phyloP scores from a whole-genome alignment of 35 echinoderm and acorn worm genomes.

The Apostichopus japonicus region DNA sequence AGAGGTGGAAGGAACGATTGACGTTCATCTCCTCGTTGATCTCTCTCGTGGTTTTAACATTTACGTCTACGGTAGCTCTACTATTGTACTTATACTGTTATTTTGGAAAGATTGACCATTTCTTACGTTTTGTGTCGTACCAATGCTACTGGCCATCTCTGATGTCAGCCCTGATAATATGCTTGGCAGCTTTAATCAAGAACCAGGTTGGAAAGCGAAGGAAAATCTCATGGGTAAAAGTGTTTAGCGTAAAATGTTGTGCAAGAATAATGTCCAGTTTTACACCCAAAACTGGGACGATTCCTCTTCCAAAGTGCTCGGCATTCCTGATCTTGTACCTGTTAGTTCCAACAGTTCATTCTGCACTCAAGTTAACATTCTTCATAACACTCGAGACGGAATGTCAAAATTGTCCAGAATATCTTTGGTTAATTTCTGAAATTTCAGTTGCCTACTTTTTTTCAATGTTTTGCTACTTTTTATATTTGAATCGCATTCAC shows the following conservation, averaged over 20 bases:
- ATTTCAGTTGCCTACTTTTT: neutral
- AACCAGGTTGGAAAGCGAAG: neutral
- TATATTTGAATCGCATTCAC: neutral
- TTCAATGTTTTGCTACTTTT: constrained; percentile 18
- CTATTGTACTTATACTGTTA: neutral
- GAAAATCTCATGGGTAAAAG: neutral
- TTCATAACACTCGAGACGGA: neutral
- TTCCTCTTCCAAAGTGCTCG: too few species aligned
- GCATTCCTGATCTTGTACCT: too few species aligned
- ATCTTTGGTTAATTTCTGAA: neutral
- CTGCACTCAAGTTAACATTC: constrained; percentile 22
- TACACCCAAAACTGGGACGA: neutral
- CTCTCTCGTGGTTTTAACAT: neutral
- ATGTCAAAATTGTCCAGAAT: neutral
- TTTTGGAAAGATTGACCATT: constrained; percentile 28
- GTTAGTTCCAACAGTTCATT: too few species aligned
- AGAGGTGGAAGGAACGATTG: neutral
- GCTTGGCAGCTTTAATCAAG: neutral
- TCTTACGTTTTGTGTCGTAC: neutral
- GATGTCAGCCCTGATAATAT: constrained; percentile 18
- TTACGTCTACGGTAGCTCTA: neutral
- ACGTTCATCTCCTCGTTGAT: neutral
- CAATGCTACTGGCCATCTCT: constrained; percentile 19
- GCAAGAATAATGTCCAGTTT: neutral
- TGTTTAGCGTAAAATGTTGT: neutral